Conservation (phyloP, 2,888 invertebrate genomes). For the Chrysodeixis includens region DNA sequence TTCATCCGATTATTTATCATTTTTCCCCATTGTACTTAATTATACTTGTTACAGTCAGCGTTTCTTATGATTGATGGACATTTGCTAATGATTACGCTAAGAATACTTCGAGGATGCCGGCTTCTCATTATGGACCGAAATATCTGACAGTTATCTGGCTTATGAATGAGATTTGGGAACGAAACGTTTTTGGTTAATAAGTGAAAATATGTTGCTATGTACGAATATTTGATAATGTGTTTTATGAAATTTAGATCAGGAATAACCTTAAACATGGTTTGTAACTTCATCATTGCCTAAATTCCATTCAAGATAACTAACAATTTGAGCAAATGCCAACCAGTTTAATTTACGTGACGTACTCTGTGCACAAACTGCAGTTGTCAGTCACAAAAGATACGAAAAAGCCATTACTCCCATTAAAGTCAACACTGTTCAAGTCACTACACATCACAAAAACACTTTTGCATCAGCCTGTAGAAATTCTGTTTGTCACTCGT, state of each 20-base stretch:
- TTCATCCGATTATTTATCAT: slow-evolving; percentile 34
- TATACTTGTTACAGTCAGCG: slow-evolving; percentile 66
- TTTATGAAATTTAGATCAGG: not conserved
- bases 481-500: slow-evolving; percentile 69
- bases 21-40: slow-evolving; percentile 60
- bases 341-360: not conserved
- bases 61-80: slow-evolving; percentile 68
- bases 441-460: slow-evolving; percentile 25
- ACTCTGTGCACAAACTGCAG: not conserved
- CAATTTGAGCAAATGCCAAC: too few species aligned
- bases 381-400: not conserved
- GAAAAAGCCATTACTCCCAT: not conserved
- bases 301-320: too few species aligned
- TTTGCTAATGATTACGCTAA: slow-evolving; percentile 63
- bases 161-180: not conserved
- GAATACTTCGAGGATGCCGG: slow-evolving; percentile 34
- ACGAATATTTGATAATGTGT: not conserved
- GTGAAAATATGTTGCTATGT: not conserved
- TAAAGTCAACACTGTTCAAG: not conserved
- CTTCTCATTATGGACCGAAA: slow-evolving; percentile 44
- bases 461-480: slow-evolving; percentile 56
- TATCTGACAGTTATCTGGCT: slow-evolving; percentile 30
- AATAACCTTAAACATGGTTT: too few species aligned
- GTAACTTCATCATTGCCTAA: too few species aligned
- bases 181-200: not conserved